These are phyloP conservation scores for Mesoclemmys tuberculata DNA, from an alignment of 2,113 vertebrate species.

Conservation along the genomic window DNA sequence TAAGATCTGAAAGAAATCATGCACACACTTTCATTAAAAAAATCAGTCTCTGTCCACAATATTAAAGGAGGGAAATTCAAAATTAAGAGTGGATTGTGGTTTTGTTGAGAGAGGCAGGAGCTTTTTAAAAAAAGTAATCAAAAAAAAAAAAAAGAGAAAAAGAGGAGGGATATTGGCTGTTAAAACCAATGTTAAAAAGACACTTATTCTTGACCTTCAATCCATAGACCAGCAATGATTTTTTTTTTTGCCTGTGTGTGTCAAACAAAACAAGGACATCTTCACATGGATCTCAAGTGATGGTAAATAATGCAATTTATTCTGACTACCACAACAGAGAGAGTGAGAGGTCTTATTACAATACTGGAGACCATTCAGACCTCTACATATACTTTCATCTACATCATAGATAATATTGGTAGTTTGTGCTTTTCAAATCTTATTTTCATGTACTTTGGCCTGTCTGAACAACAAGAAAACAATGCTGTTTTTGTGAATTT, in stretches of 20 bases:
- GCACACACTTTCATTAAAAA: not conserved
- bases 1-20: not conserved
- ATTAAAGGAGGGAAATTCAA: not conserved
- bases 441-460: not conserved
- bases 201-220: not conserved
- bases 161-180: not conserved
- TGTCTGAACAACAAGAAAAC: not conserved
- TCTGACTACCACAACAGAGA: not conserved
- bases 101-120: not conserved
- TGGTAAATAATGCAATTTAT: not conserved
- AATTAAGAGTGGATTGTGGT: not conserved
- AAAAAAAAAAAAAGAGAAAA: not conserved
- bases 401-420: not conserved
- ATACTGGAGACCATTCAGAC: not conserved
- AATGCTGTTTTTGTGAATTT: not conserved
- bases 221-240: not conserved
- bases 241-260: not conserved
- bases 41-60: not conserved
- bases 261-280: not conserved
- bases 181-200: not conserved
- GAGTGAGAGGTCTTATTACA: not conserved
- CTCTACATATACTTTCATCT: not conserved
- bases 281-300: not conserved
- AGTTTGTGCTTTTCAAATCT: not conserved
- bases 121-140: not conserved